These are phyloP conservation scores for Crocuta crocuta DNA, from an alignment of 2,113 vertebrate species.

Conservation along the genomic window DNA sequence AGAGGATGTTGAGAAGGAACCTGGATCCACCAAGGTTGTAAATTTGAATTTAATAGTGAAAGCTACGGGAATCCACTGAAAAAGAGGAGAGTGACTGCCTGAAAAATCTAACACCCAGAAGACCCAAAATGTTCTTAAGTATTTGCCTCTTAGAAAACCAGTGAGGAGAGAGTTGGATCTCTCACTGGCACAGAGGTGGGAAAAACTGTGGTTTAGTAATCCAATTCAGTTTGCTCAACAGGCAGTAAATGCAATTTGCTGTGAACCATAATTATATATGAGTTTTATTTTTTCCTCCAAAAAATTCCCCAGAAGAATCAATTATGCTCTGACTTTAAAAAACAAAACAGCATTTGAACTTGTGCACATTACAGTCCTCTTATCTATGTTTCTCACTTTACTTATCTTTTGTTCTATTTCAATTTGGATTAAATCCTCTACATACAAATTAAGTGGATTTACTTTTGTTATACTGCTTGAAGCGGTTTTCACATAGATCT, in stretches of 20 bases:
- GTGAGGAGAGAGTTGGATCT: neutral
- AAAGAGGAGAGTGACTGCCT: neutral
- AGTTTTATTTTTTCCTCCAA: conserved; percentile 41
- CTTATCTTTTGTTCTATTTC: conserved; percentile 15
- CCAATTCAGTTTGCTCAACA: conserved; percentile 38
- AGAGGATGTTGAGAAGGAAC: neutral
- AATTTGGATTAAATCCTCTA: neutral
- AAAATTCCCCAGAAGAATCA: conserved; percentile 12
- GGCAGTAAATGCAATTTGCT: conserved; percentile 49
- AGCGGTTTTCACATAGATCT: neutral
- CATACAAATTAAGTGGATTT: neutral
- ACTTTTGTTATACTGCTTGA: neutral
- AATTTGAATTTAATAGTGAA: neutral
- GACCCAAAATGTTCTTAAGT: neutral
- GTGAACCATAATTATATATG: conserved; percentile 35
- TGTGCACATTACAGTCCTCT: neutral
- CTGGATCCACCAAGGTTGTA: neutral
- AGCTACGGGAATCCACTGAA: neutral
- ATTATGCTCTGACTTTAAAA: neutral
- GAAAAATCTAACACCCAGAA: neutral
- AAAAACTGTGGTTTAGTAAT: neutral
- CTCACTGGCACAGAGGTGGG: neutral
- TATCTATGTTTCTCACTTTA: neutral
- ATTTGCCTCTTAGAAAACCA: too few species aligned
- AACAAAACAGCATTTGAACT: neutral